These are phyloP conservation scores for Alcedo quadribrachys DNA, from an alignment of 2,797 vertebrate species.

Conservation along the genomic window DNA sequence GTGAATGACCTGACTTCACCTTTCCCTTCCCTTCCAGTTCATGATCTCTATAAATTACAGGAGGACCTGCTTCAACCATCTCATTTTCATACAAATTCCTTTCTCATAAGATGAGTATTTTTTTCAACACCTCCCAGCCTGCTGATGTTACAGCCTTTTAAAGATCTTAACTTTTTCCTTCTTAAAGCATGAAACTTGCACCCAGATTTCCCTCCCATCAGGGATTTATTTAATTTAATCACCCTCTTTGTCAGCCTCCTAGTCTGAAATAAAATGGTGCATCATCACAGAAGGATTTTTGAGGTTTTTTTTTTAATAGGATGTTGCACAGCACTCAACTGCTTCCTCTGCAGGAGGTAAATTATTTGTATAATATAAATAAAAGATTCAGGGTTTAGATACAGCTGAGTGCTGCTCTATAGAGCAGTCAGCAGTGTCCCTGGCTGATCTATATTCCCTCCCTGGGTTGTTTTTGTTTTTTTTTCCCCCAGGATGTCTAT, in stretches of 20 bases:
- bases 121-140: neutral
- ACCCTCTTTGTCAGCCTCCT: neutral
- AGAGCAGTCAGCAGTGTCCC: neutral
- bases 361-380: neutral
- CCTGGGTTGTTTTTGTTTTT: too few species aligned
- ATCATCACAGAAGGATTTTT: too few species aligned
- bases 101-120: neutral
- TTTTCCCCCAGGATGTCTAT: neutral
- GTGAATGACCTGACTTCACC: neutral
- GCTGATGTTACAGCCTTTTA: neutral
- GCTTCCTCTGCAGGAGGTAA: neutral
- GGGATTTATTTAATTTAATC: neutral
- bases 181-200: neutral
- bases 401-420: neutral
- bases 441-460: neutral
- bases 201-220: neutral
- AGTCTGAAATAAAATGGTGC: neutral
- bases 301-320: neutral
- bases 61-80: neutral
- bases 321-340: neutral
- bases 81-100: neutral
- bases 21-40: neutral
- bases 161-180: neutral
- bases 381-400: neutral
- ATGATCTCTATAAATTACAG: neutral